Evolutionary conservation across 2,888 invertebrate species (phyloP).

Genomic region (Seira musarum): DNA sequence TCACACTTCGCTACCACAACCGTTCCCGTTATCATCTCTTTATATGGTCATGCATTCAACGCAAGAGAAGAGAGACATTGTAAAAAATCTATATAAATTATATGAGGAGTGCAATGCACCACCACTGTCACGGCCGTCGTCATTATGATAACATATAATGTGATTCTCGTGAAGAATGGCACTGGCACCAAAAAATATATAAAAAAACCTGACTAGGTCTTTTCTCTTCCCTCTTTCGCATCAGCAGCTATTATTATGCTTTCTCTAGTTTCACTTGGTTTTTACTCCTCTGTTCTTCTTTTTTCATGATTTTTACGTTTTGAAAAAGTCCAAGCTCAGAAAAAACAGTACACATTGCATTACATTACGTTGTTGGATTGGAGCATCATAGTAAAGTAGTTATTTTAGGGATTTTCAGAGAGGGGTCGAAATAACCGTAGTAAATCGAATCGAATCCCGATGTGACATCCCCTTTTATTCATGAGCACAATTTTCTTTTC

Average conservation of each 20-base stretch:
- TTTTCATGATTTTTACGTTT: not conserved
- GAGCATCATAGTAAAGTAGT: constrained; percentile 2
- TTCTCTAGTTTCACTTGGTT: not conserved
- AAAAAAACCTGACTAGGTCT: not conserved
- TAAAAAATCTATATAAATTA: constrained; percentile 16
- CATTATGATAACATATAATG: constrained; percentile 42
- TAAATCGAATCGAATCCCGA: constrained; percentile 62
- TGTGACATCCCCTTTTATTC: constrained; percentile 65
- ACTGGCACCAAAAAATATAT: not conserved
- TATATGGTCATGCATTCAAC: constrained; percentile 9
- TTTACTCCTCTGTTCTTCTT: not conserved
- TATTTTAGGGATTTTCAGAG: too few species aligned
- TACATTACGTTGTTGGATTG: too few species aligned
- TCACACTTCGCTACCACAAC: not conserved
- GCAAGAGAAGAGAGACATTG: constrained; percentile 29
- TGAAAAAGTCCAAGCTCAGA: too few species aligned
- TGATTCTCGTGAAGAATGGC: constrained; percentile 14
- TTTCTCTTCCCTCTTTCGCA: not conserved
- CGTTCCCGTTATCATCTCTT: constrained; percentile 6
- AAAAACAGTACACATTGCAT: too few species aligned
- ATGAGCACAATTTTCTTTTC: constrained; percentile 62
- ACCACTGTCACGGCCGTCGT: constrained; percentile 45
- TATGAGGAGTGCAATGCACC: constrained; percentile 36
- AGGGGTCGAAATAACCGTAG: constrained; percentile 44
- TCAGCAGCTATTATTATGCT: not conserved